Evolutionary conservation across 1,140 invertebrate genomes (phyloP).

Genomic region (Nephila pilipes): DNA sequence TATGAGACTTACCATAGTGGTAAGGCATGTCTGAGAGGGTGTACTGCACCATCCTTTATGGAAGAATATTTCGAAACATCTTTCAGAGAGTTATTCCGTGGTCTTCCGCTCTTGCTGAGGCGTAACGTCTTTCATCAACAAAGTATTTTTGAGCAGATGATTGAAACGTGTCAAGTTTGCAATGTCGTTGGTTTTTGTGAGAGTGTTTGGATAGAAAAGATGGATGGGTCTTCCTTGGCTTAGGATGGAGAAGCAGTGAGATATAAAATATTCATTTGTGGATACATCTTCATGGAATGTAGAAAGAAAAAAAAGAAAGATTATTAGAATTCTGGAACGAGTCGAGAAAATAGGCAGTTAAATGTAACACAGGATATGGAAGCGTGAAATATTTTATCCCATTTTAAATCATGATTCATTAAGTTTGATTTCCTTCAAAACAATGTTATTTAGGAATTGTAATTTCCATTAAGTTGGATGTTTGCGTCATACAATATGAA

Average conservation of each 20-base stretch:
- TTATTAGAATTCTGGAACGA: too few species aligned
- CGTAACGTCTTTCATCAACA: neutral
- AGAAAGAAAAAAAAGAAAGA: neutral
- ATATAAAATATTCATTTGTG: neutral
- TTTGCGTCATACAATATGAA: too few species aligned
- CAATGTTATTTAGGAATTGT: too few species aligned
- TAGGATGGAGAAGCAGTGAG: neutral
- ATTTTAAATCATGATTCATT: too few species aligned
- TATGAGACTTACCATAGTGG: neutral
- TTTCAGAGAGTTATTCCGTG: neutral
- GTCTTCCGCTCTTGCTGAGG: neutral
- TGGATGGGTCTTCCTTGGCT: neutral
- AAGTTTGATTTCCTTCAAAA: too few species aligned
- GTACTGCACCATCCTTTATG: constrained; percentile 3
- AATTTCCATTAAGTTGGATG: too few species aligned
- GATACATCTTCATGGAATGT: neutral
- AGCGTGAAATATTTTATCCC: too few species aligned
- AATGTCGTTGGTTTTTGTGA: neutral
- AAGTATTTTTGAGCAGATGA: neutral
- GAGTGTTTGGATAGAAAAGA: neutral
- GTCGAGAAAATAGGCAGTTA: too few species aligned
- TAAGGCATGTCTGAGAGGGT: neutral
- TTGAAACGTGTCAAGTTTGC: neutral
- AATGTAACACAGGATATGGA: too few species aligned
- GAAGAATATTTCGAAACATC: neutral